phyloP scores from a whole-genome alignment of 1,140 invertebrate genomes.

The Nebria ingens region DNA sequence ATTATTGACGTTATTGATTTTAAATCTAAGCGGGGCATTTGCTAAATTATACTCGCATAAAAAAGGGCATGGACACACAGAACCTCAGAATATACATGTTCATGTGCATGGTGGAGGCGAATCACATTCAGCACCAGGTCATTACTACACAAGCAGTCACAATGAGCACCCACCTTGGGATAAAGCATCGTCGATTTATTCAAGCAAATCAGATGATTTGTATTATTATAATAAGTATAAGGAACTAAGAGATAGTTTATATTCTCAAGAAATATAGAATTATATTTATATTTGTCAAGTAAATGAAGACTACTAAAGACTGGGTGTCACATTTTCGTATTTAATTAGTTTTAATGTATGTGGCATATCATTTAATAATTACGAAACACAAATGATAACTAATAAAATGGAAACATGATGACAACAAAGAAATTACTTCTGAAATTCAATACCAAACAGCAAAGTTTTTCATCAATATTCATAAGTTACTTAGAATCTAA shows the following conservation, averaged over 20 bases:
- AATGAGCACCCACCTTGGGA: background rate
- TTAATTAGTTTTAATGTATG: too few relatives aligned
- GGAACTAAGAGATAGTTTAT: background rate
- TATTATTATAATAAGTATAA: background rate
- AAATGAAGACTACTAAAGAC: too few relatives aligned
- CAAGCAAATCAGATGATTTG: background rate
- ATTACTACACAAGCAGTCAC: background rate
- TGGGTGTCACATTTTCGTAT: too few relatives aligned
- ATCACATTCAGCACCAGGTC: background rate
- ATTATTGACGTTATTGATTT: background rate
- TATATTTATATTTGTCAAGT: background rate
- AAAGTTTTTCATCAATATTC: too few relatives aligned
- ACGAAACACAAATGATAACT: too few relatives aligned
- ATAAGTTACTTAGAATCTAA: too few relatives aligned
- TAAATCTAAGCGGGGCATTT: background rate
- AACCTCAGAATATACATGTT: background rate
- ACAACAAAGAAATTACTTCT: too few relatives aligned
- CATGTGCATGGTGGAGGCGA: background rate
- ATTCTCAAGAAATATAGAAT: background rate
- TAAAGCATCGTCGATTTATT: background rate
- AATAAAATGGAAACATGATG: too few relatives aligned
- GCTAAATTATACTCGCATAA: background rate
- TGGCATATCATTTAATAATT: too few relatives aligned
- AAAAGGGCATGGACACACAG: background rate
- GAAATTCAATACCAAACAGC: too few relatives aligned